Conservation (phyloP, 1,140 invertebrate genomes). For the Drosophila rhopaloa region DNA sequence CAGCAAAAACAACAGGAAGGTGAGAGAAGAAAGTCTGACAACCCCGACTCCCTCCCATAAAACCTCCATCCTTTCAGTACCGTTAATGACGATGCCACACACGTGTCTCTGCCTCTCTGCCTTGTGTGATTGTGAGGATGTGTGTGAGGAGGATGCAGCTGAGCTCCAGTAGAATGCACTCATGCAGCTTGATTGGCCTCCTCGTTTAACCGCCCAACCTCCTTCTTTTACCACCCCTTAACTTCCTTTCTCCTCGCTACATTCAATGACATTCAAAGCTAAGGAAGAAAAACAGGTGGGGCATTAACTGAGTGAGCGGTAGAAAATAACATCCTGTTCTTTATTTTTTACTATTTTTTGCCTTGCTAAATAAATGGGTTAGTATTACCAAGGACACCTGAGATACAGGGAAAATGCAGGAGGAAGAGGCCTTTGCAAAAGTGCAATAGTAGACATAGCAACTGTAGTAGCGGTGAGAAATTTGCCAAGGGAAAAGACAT, state of each 20-base stretch:
- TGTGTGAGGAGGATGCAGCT: slow-evolving; percentile 25
- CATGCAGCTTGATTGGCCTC: slow-evolving; percentile 79
- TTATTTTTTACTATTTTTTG: slow-evolving; percentile 26
- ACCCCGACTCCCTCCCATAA: slow-evolving; percentile 1
- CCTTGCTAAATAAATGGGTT: slow-evolving; percentile 38
- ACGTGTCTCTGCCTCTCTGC: slow-evolving; percentile 19
- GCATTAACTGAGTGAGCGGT: background rate
- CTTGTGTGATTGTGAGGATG: background rate
- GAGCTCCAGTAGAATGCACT: slow-evolving; percentile 56
- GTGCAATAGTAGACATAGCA: slow-evolving; percentile 11
- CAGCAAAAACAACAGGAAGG: slow-evolving; percentile 53
- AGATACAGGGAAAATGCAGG: background rate
- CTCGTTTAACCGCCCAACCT: slow-evolving; percentile 28
- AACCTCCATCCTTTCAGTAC: slow-evolving; percentile 23
- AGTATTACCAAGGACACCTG: slow-evolving; percentile 46
- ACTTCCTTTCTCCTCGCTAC: background rate
- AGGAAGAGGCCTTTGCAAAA: background rate
- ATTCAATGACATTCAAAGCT: slow-evolving; percentile 2
- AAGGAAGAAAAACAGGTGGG: slow-evolving; percentile 5
- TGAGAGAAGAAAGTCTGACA: slow-evolving; percentile 17
- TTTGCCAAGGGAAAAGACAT: background rate
- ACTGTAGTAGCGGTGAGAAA: background rate
- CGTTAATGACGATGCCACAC: slow-evolving; percentile 59
- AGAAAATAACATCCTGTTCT: slow-evolving; percentile 14
- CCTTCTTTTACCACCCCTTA: background rate